Evolutionary conservation across 2,113 vertebrate genomes (phyloP).

Genomic region (Vulpes lagopus): DNA sequence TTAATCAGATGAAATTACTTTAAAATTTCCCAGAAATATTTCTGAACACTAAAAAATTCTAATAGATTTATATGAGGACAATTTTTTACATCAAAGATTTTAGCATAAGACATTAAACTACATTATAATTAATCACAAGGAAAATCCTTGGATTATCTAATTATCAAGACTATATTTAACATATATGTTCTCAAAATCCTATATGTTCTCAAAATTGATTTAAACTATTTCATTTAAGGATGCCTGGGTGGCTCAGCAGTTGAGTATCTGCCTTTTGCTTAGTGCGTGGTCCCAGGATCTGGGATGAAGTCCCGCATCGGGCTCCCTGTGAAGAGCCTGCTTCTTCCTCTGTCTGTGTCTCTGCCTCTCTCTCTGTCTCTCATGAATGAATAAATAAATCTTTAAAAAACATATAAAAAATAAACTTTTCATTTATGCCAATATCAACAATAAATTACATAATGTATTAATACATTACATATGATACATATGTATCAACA

Average conservation of each 20-base stretch:
- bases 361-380: too few relatives aligned
- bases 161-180: neutral
- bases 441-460: neutral
- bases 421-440: neutral
- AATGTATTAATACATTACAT: too few relatives aligned
- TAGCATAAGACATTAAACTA: neutral
- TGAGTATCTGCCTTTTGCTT: too few relatives aligned
- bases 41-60: neutral
- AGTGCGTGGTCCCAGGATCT: too few relatives aligned
- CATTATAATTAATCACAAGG: neutral
- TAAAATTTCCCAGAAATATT: neutral
- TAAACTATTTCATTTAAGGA: neutral
- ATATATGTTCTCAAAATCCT: neutral
- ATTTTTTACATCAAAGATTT: neutral
- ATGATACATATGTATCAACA: neutral
- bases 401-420: too few relatives aligned
- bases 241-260: too few relatives aligned
- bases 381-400: too few relatives aligned
- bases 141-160: neutral
- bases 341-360: too few relatives aligned
- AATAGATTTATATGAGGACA: slow-evolving; percentile 1
- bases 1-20: neutral
- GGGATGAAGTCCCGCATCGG: too few relatives aligned
- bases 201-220: neutral
- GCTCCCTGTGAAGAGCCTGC: too few relatives aligned